phyloP scores from a whole-genome alignment of 2,113 vertebrate genomes.

The Podarcis cretensis region DNA sequence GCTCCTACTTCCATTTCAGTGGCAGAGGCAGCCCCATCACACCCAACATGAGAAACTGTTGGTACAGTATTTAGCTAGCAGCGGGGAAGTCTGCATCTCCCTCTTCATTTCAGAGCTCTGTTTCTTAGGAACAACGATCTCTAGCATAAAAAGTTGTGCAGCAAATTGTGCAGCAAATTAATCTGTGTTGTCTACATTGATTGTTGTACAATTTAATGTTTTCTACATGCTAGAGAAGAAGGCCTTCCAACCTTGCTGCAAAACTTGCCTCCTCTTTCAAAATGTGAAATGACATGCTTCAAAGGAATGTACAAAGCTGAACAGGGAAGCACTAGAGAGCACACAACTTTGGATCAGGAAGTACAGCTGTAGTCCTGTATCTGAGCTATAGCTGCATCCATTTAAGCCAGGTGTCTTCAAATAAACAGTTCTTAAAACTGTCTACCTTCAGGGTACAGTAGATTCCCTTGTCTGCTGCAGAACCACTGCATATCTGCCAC shows the following conservation, averaged over 20 bases:
- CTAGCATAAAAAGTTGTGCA: background rate
- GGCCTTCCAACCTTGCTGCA: background rate
- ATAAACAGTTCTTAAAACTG: too few species aligned
- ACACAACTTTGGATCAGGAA: background rate
- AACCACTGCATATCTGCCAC: background rate
- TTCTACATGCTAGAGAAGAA: background rate
- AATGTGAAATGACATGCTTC: background rate
- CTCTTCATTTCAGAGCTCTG: background rate
- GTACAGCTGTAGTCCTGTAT: background rate
- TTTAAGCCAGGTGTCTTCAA: background rate
- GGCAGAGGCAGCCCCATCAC: background rate
- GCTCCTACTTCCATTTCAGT: background rate
- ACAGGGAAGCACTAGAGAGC: background rate
- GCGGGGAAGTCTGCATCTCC: background rate
- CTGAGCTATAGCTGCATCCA: background rate
- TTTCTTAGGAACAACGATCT: background rate
- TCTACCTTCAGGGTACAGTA: background rate
- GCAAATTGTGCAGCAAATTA: background rate
- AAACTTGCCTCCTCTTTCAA: background rate
- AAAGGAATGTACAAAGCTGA: too few species aligned
- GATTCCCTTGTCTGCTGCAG: background rate
- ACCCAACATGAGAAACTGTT: background rate
- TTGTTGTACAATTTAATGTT: background rate
- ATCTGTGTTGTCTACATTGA: background rate
- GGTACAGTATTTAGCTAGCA: background rate